Percentiles rank a stretch among this genome's conserved stretches.
phyloP scores from a whole-genome alignment of 2,113 vertebrate genomes.

The Falco punctatus region DNA sequence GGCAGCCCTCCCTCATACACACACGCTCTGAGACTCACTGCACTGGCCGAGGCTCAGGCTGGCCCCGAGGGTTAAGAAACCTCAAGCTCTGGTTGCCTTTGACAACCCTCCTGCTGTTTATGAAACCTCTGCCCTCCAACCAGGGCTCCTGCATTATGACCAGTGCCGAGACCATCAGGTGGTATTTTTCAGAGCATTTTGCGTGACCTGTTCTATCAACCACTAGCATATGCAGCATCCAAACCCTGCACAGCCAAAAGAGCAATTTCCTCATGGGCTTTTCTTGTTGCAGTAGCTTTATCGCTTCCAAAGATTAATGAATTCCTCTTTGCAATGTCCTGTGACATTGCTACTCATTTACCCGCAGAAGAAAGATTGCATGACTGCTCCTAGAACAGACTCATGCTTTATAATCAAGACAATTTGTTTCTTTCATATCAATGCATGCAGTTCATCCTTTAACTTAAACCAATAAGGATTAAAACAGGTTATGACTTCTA shows the following conservation, averaged over 20 bases:
- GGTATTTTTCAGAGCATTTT: neutral
- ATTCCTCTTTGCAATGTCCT: neutral
- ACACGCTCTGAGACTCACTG: neutral
- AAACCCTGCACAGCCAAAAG: neutral
- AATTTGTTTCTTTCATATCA: constrained; percentile 8
- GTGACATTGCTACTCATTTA: neutral
- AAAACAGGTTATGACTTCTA: neutral
- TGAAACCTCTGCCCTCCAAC: neutral
- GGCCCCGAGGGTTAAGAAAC: neutral
- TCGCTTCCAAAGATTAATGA: neutral
- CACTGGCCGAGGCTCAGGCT: fast-evolving
- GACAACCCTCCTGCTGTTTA: neutral
- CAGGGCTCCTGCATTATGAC: neutral
- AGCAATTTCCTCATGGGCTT: neutral
- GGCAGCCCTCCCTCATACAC: neutral
- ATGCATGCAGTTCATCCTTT: constrained; percentile 3
- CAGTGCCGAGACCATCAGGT: neutral
- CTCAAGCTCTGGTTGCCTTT: neutral
- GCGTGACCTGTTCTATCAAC: neutral
- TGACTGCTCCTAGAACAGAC: neutral
- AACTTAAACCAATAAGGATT: neutral
- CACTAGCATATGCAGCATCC: neutral
- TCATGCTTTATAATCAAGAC: neutral
- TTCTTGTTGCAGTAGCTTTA: neutral
- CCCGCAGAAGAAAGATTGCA: neutral